Percentiles rank a stretch among this genome's conserved stretches.
These are phyloP conservation scores for Onychomys leucogaster DNA, from an alignment of 2,797 vertebrate species.

Conservation along the genomic window DNA sequence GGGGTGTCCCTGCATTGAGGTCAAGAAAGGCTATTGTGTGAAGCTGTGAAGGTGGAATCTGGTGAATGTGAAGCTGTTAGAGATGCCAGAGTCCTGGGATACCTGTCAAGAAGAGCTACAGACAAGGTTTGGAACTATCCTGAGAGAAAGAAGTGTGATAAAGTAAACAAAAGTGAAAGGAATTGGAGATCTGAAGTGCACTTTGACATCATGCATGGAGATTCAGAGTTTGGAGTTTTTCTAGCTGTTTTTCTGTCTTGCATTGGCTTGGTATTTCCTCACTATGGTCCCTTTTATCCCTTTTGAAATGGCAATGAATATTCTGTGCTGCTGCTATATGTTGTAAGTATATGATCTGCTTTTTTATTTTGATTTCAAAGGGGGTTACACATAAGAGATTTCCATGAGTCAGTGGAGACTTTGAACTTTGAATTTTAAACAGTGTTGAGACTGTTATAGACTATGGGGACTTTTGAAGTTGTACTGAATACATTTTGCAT, in stretches of 20 bases:
- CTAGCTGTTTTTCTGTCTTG: neutral
- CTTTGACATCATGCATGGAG: neutral
- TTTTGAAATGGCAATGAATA: neutral
- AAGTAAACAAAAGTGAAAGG: neutral
- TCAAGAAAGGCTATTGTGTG: neutral
- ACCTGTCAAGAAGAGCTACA: neutral
- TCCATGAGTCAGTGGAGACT: neutral
- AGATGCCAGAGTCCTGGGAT: neutral
- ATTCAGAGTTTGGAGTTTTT: neutral
- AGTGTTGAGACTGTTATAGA: neutral
- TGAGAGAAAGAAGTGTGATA: neutral
- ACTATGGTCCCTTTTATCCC: neutral
- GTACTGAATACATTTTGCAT: neutral
- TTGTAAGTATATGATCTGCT: neutral
- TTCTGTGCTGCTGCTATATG: neutral
- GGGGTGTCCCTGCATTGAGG: too few relatives aligned
- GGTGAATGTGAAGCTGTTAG: neutral
- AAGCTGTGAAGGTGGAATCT: neutral
- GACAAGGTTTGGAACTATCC: neutral
- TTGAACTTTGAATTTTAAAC: neutral
- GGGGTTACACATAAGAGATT: neutral
- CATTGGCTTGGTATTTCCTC: neutral
- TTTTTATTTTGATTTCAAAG: neutral
- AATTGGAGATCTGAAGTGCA: neutral
- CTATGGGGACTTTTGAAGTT: neutral